These are phyloP conservation scores for Drosophila greeni DNA, from an alignment of 2,888 invertebrate species.

Conservation along the genomic window DNA sequence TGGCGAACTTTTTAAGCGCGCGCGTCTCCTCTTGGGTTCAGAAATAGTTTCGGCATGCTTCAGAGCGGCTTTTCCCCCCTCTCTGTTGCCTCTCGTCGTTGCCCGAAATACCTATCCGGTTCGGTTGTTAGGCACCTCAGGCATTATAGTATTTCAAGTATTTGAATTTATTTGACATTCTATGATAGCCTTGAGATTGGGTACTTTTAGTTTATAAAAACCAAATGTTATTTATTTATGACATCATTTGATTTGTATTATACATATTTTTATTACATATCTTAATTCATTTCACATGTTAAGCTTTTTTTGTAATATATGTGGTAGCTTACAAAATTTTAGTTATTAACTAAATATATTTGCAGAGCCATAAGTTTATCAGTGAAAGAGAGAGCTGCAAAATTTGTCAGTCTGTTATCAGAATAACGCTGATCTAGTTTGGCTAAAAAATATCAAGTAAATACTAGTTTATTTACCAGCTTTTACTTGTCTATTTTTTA, in stretches of 20 bases:
- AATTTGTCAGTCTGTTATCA: constrained; percentile 6
- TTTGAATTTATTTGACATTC: constrained; percentile 2
- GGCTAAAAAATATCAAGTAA: background rate
- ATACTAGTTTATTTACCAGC: constrained; percentile 11
- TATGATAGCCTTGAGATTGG: background rate
- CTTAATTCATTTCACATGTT: background rate
- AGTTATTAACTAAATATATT: background rate
- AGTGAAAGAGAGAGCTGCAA: background rate
- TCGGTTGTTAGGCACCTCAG: constrained; percentile 8
- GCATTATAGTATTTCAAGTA: constrained; percentile 8
- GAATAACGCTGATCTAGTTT: background rate
- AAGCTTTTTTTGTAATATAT: background rate
- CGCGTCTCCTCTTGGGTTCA: constrained; percentile 26
- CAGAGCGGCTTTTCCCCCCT: constrained; percentile 16
- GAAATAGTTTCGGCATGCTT: constrained; percentile 58
- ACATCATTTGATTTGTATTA: no score
- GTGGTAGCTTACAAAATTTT: background rate
- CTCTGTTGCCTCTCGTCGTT: background rate
- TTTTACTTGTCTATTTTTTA: constrained; percentile 1
- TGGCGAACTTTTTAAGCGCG: constrained; percentile 34
- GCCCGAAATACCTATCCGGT: constrained; percentile 34
- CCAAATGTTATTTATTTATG: no score
- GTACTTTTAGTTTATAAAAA: background rate
- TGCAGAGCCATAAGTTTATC: background rate
- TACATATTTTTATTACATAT: no score